These are phyloP conservation scores for Lasioglossum zephyrum DNA, from an alignment of 2,888 invertebrate genomes.

Conservation along the genomic window DNA sequence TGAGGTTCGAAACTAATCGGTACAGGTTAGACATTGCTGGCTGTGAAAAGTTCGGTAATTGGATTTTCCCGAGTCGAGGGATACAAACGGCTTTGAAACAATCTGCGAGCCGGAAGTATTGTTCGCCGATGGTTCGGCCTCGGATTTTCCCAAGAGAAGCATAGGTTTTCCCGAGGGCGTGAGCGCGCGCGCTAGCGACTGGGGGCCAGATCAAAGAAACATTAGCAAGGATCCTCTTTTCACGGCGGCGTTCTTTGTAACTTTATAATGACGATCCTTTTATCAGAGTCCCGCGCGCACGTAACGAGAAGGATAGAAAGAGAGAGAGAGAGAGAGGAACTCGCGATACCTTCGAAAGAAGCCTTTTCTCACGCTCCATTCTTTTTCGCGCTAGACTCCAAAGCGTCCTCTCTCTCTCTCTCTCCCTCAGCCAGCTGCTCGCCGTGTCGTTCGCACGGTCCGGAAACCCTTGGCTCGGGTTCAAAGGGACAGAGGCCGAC, in stretches of 20 bases:
- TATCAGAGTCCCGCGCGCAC: not conserved
- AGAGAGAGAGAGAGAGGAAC: not conserved
- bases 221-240: conserved; percentile 2
- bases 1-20: not conserved
- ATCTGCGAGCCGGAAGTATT: not conserved
- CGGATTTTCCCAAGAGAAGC: not conserved
- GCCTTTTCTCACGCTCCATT: not conserved
- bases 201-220: conserved; percentile 6
- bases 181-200: not conserved
- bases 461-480: conserved; percentile 3
- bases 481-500: conserved; percentile 53
- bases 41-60: not conserved
- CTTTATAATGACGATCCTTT: conserved; percentile 45
- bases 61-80: not conserved
- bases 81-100: not conserved
- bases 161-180: not conserved
- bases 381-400: not conserved
- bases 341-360: conserved; percentile 9
- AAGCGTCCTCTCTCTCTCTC: not conserved
- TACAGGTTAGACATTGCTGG: not conserved
- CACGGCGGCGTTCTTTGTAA: conserved; percentile 10
- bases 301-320: not conserved
- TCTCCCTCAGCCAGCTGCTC: not conserved
- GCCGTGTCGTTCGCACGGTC: not conserved
- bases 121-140: not conserved